These are phyloP conservation scores for Muricea muricata DNA, from an alignment of 92 coral and sea anemone genomes.

Conservation along the genomic window DNA sequence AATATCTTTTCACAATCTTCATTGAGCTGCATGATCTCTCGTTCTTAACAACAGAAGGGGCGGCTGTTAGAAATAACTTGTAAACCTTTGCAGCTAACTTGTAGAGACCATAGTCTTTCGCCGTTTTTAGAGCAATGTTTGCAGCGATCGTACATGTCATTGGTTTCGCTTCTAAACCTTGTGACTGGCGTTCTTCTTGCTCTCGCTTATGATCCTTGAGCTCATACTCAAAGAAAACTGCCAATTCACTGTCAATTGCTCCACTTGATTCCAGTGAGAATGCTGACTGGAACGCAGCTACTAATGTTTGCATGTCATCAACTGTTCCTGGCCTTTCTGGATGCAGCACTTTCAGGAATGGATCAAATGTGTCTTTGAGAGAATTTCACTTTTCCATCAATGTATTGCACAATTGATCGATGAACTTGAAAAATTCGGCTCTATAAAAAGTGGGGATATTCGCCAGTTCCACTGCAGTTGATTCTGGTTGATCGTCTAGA, in stretches of 20 bases:
- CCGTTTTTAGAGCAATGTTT: slow-evolving; percentile 16
- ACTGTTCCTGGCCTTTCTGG: slow-evolving; percentile 29
- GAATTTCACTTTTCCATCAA: not conserved
- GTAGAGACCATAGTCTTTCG: slow-evolving; percentile 17
- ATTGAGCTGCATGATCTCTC: slow-evolving; percentile 23
- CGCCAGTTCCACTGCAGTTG: too few relatives aligned
- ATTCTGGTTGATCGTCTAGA: not conserved
- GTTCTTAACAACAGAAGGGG: slow-evolving; percentile 22
- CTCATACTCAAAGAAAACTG: slow-evolving; percentile 7
- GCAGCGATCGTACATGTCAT: not conserved
- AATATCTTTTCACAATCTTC: slow-evolving; percentile 33
- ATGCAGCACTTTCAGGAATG: slow-evolving; percentile 15
- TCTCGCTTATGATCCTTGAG: not conserved
- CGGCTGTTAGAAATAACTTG: slow-evolving; percentile 22
- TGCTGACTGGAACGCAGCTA: too few relatives aligned
- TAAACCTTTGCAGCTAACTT: slow-evolving; percentile 20
- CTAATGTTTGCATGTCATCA: slow-evolving; percentile 7
- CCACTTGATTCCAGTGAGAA: not conserved
- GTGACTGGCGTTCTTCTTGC: not conserved
- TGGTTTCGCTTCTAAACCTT: not conserved
- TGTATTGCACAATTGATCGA: slow-evolving; percentile 27
- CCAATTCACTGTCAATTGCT: slow-evolving; percentile 12
- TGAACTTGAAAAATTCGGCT: slow-evolving; percentile 28
- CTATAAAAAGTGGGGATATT: slow-evolving; percentile 8
- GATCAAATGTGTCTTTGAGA: slow-evolving; percentile 28